These are phyloP conservation scores for Cantharis flavilabris DNA, from an alignment of 2,888 invertebrate species.

Conservation along the genomic window DNA sequence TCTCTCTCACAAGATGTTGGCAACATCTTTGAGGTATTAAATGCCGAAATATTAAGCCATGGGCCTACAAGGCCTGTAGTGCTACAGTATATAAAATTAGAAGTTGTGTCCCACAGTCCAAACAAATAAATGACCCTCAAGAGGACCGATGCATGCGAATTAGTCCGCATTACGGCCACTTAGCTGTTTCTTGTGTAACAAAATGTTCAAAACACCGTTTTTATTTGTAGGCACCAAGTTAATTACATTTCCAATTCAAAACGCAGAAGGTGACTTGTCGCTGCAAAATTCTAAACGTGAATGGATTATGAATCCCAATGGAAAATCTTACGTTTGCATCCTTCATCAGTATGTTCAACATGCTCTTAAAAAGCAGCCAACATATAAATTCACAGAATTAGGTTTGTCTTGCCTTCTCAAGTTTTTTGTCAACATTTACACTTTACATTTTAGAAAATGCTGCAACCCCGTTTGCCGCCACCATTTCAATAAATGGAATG, in stretches of 20 bases:
- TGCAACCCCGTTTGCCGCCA: conserved; percentile 90
- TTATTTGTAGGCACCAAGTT: conserved; percentile 74
- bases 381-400: conserved; percentile 89
- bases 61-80: too few species aligned
- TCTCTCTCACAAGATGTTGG: too few species aligned
- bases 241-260: conserved; percentile 83
- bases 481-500: conserved; percentile 89
- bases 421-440: background rate
- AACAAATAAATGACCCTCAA: too few species aligned
- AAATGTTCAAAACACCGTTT: background rate
- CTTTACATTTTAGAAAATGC: conserved; percentile 72
- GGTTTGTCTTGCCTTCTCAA: conserved; percentile 58
- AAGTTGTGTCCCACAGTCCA: too few species aligned
- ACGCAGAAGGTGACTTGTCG: conserved; percentile 50
- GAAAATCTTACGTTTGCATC: conserved; percentile 93
- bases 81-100: too few species aligned
- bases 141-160: too few species aligned
- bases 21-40: too few species aligned
- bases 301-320: conserved; percentile 97
- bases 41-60: too few species aligned
- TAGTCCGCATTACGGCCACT: background rate
- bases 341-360: conserved; percentile 97
- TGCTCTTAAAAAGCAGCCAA: conserved; percentile 90
- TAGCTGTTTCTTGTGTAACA: background rate
- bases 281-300: conserved; percentile 66